Conservation (phyloP, 2,888 invertebrate genomes). For the Pediacus dermestoides region DNA sequence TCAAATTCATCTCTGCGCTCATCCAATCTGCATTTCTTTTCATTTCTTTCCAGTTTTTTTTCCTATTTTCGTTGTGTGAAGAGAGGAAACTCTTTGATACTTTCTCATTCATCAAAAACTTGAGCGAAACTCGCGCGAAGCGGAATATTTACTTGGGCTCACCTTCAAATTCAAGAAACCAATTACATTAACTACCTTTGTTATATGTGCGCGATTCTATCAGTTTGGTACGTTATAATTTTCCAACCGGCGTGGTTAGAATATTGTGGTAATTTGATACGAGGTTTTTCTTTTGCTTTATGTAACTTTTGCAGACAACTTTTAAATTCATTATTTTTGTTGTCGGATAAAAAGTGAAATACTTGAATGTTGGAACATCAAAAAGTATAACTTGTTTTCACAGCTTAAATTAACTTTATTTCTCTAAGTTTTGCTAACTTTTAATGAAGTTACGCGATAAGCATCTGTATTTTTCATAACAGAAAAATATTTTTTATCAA, state of each 20-base stretch:
- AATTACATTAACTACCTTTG: constrained; percentile 11
- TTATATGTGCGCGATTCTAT: background rate
- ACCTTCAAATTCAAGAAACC: constrained; percentile 4
- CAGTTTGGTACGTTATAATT: background rate
- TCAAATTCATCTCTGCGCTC: constrained; percentile 7
- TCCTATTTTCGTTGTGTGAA: background rate
- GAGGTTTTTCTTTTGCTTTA: constrained; percentile 5
- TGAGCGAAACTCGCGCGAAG: no score
- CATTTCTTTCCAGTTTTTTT: background rate
- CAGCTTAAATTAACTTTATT: constrained; percentile 12
- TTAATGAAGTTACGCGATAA: constrained; percentile 12
- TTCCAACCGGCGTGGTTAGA: background rate
- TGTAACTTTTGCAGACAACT: constrained; percentile 14
- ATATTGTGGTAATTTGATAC: constrained; percentile 5
- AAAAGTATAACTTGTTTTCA: constrained; percentile 12
- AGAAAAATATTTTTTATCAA: background rate
- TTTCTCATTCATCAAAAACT: constrained; percentile 2
- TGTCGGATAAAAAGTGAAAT: constrained; percentile 6
- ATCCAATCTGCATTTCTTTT: constrained; percentile 1
- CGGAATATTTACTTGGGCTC: no score
- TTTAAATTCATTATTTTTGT: constrained; percentile 18
- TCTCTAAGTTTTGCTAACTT: constrained; percentile 10
- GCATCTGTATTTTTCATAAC: background rate
- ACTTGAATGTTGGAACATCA: constrained; percentile 13
- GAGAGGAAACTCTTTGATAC: no score